phyloP scores from a whole-genome alignment of 2,888 invertebrate genomes.

The Tachina grossa region DNA sequence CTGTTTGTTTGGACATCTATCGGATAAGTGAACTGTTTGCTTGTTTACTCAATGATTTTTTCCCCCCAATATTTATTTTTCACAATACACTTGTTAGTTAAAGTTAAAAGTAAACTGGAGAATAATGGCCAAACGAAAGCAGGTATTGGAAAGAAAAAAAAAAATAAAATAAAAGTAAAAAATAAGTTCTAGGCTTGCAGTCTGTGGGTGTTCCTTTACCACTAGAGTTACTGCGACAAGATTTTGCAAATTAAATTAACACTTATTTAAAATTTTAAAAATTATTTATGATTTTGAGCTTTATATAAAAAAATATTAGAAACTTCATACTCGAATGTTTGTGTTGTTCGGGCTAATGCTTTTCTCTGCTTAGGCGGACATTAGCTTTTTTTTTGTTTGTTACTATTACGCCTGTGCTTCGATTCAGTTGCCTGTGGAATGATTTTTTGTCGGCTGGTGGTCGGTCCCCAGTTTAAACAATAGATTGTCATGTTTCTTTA shows the following conservation, averaged over 20 bases:
- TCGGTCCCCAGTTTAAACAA: constrained; percentile 68
- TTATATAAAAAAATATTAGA: constrained; percentile 22
- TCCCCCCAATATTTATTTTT: constrained; percentile 56
- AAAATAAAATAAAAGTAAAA: neutral
- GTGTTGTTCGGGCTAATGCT: no score
- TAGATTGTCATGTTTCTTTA: constrained; percentile 68
- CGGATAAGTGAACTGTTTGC: constrained; percentile 8
- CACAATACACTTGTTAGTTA: constrained; percentile 63
- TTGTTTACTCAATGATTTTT: constrained; percentile 34
- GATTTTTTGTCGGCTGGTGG: constrained; percentile 67
- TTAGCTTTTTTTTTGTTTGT: neutral
- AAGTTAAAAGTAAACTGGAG: neutral
- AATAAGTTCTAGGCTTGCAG: neutral
- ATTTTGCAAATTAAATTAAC: constrained; percentile 49
- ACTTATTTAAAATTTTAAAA: constrained; percentile 13
- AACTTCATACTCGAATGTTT: no score
- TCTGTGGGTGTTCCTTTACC: constrained; percentile 27
- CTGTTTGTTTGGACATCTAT: constrained; percentile 31
- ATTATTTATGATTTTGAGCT: constrained; percentile 41
- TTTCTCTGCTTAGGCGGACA: neutral
- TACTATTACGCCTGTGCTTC: constrained; percentile 25
- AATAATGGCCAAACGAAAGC: neutral
- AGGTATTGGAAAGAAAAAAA: neutral
- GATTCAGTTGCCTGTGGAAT: neutral
- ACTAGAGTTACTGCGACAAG: neutral